Percentiles rank a stretch among this genome's conserved stretches.
Evolutionary conservation across 2,888 invertebrate genomes (phyloP).

Genomic region (Rhamnusium bicolor): DNA sequence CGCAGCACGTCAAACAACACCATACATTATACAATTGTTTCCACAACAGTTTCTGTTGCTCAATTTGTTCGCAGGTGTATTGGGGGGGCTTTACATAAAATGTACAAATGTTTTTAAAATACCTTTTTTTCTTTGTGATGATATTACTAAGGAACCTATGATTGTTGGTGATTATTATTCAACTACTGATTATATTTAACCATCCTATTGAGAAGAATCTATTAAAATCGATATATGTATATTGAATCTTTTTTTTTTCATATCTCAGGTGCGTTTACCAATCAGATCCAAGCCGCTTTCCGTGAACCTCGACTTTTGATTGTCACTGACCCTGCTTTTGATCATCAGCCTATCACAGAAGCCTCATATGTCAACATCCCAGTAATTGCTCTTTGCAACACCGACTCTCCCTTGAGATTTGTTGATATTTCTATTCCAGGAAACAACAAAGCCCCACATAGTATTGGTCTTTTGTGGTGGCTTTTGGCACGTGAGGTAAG

Average conservation of each 20-base stretch:
- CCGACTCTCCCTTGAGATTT: constrained; percentile 99
- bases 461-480: constrained; percentile 99
- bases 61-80: no score
- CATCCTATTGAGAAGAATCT: background rate
- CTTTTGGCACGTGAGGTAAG: constrained; percentile 90
- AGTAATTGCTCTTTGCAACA: constrained; percentile 98
- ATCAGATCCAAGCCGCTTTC: constrained; percentile 92
- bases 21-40: no score
- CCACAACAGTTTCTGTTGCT: no score
- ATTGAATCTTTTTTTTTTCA: no score
- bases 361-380: constrained; percentile 99
- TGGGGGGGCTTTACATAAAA: no score
- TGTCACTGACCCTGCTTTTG: constrained; percentile 95
- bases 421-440: constrained; percentile 99
- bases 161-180: constrained; percentile 68
- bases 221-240: no score
- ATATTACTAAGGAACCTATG: constrained; percentile 78
- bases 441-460: constrained; percentile 98
- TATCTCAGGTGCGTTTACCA: no score
- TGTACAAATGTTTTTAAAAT: no score
- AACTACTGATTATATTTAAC: constrained; percentile 28
- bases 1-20: no score
- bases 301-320: constrained; percentile 97
- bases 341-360: constrained; percentile 98
- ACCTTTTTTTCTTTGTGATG: no score